phyloP scores from a whole-genome alignment of 2,797 vertebrate genomes.

The Oreonectes daqikongensis region DNA sequence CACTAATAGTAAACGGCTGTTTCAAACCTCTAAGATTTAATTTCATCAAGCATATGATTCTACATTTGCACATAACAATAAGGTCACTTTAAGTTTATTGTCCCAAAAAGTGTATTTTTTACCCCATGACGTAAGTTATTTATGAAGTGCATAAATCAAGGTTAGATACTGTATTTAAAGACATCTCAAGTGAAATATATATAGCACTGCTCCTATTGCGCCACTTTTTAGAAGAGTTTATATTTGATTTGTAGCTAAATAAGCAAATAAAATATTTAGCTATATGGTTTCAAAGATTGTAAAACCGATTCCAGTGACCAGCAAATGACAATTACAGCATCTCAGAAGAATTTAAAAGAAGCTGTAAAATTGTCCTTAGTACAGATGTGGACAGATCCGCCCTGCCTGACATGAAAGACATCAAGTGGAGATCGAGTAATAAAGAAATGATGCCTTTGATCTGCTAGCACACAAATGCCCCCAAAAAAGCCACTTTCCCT shows the following conservation, averaged over 20 bases:
- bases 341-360: background rate
- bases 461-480: slow-evolving; percentile 18
- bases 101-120: too few relatives aligned
- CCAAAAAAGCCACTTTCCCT: slow-evolving; percentile 1
- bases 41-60: background rate
- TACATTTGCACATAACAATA: too few relatives aligned
- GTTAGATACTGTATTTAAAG: background rate
- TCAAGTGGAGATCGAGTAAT: slow-evolving; percentile 33
- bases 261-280: slow-evolving; percentile 3
- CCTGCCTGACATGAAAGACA: slow-evolving; percentile 37
- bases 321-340: background rate
- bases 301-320: background rate
- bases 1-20: slow-evolving; percentile 15
- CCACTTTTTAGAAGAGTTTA: background rate
- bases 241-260: slow-evolving; percentile 4
- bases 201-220: background rate
- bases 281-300: background rate
- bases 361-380: slow-evolving; percentile 19
- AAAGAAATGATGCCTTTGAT: slow-evolving; percentile 37
- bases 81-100: too few relatives aligned
- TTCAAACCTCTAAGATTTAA: background rate
- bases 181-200: background rate
- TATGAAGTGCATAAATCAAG: background rate
- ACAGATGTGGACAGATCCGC: slow-evolving; percentile 1
- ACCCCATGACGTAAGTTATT: background rate